phyloP scores from a whole-genome alignment of 1,140 invertebrate species.

The Heliconius eleuchia region DNA sequence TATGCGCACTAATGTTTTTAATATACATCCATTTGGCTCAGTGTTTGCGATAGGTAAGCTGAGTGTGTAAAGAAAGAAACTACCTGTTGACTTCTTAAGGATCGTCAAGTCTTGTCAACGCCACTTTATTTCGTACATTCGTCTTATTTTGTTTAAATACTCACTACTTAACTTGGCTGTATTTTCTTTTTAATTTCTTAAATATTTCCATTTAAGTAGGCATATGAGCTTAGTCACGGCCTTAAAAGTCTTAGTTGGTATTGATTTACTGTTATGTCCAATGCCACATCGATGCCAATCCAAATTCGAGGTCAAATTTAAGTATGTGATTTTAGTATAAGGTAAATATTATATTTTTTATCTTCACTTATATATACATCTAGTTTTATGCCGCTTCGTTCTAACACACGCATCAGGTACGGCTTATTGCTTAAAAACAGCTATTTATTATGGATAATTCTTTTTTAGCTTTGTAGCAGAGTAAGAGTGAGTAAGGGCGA shows the following conservation, averaged over 20 bases:
- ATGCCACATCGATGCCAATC: constrained; percentile 11
- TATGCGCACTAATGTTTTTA: constrained; percentile 21
- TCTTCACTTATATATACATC: background rate
- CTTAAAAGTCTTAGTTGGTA: constrained; percentile 1
- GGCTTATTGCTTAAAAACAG: too few species aligned
- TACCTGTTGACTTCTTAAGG: constrained; percentile 42
- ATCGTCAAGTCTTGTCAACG: constrained; percentile 34
- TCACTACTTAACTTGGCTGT: constrained; percentile 10
- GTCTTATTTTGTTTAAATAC: constrained; percentile 15
- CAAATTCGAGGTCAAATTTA: background rate
- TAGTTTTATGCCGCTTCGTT: too few species aligned
- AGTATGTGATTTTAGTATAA: constrained; percentile 8
- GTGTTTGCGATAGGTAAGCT: constrained; percentile 35
- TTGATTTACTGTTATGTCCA: constrained; percentile 14
- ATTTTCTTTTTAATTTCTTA: background rate
- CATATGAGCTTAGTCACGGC: background rate
- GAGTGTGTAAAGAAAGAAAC: constrained; percentile 46
- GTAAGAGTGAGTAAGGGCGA: too few species aligned
- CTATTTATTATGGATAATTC: too few species aligned
- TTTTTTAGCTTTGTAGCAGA: too few species aligned
- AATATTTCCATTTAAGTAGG: background rate
- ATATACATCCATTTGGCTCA: constrained; percentile 33
- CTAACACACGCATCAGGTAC: too few species aligned
- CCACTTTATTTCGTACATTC: constrained; percentile 31
- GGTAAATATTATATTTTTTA: constrained; percentile 1